Evolutionary conservation across 2,113 vertebrate species (phyloP).

Genomic region (Mormoops blainvillei): DNA sequence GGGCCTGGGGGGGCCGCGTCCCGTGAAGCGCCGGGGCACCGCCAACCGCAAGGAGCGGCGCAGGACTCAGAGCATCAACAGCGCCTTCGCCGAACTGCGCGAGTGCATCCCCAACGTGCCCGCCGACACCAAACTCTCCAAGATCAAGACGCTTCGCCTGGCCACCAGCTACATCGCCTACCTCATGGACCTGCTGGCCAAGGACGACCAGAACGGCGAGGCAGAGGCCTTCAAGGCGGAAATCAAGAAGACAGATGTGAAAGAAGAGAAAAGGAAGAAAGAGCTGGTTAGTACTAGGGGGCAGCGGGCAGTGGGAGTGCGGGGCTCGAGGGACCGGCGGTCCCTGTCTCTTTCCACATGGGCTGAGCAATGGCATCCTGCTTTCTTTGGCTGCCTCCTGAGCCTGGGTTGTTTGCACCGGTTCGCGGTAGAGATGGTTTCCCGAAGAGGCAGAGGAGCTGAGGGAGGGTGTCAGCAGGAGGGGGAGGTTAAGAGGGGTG

Average conservation of each 20-base stretch:
- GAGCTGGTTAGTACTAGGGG: slow-evolving; percentile 88
- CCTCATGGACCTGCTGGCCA: slow-evolving; percentile 99
- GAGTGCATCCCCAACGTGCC: slow-evolving; percentile 99
- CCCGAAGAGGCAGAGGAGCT: not conserved
- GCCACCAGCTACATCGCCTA: slow-evolving; percentile 99
- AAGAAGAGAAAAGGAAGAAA: slow-evolving; percentile 95
- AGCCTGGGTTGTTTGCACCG: not conserved
- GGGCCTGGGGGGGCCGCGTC: slow-evolving; percentile 85
- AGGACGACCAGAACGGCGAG: slow-evolving; percentile 96
- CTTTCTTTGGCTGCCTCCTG: not conserved
- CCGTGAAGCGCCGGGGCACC: slow-evolving; percentile 95
- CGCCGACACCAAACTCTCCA: slow-evolving; percentile 97
- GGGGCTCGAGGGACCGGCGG: not conserved
- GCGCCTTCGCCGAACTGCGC: slow-evolving; percentile 95
- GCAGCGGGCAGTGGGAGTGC: not conserved
- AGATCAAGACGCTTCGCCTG: slow-evolving; percentile 96
- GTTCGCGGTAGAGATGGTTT: not conserved
- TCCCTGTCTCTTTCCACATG: not conserved
- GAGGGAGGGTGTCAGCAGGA: not conserved
- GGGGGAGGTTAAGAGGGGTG: not conserved
- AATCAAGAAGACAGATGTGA: slow-evolving; percentile 95
- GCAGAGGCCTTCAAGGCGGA: slow-evolving; percentile 99
- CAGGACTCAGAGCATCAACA: slow-evolving; percentile 99
- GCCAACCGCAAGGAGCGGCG: slow-evolving; percentile 98
- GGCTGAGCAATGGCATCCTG: not conserved